Base-by-base conservation (phyloP, 1,140 invertebrate genomes). In the Leptinotarsa texana region DNA sequence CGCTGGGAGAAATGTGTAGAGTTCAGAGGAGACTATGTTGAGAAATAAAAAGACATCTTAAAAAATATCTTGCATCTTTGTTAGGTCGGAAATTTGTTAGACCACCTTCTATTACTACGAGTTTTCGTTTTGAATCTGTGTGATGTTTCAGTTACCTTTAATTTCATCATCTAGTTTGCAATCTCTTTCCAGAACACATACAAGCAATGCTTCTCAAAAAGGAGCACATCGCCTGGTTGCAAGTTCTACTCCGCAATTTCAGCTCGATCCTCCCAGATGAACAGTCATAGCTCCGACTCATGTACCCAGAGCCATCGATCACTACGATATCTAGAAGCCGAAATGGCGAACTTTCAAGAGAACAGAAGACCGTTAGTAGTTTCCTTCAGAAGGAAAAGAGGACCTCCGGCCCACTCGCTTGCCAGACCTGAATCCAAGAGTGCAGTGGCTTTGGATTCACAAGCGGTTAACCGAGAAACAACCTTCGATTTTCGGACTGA, bases 321-420 rank as follows among this genome's bases (percentile, higher is more conserved):
- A 57, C 51, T 57, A 4, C 15, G 51, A 57, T n/a, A 57, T 18
- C 51, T 57, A 18, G n/a, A 18, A 57, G 51, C 51, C 3, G 51
- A 57, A 57, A 57, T 57, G 51, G 0, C 15, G 15, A 57, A 33
- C 27, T 33, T 33, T 6, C 27, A 33, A 8, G 6, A 33, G 27
- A 33, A 57, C 51, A 57, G 51, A 57, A 57, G 51, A 15, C 51
- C 51, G n/a, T 18, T 57, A 57, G 51, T 57, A 0, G 51, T 57
- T 15, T n/a, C 17, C 27, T 67, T 67, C 65, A 67, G 65, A 67
- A 67, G 65, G 65, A 67, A 67, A 24, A 67, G 65, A 27, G 24
- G 5, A 6, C 65, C 24, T 8, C 8, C 13, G n/a, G 51, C 51
- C 17, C 4, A 15, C 15, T 8, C 17, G 51, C 51, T 15, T 18